Base-by-base conservation (phyloP, 2,888 invertebrate genomes). In the Choreutis nemorana region DNA sequence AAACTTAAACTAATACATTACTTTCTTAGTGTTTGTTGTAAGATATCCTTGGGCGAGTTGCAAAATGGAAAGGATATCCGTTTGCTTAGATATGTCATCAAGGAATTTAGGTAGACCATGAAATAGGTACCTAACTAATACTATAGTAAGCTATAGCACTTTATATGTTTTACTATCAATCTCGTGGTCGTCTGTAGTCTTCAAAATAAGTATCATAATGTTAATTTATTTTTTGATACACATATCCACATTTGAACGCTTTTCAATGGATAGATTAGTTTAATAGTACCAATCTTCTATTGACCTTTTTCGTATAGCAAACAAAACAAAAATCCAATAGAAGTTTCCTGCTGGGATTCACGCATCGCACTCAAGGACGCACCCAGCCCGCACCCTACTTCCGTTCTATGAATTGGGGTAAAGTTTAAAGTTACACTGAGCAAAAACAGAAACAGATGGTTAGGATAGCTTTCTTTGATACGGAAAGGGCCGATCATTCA, bases 1-100 rank as follows among this genome's bases (percentile, higher is more conserved):
- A n/a, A n/a, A n/a, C n/a, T n/a, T n/a, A n/a, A n/a, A n/a, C n/a
- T n/a, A n/a, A n/a, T n/a, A n/a, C n/a, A n/a, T n/a, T n/a, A n/a
- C n/a, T n/a, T n/a, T n/a, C n/a, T n/a, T n/a, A n/a, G n/a, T n/a
- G n/a, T n/a, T n/a, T n/a, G n/a, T n/a, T n/a, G n/a, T n/a, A n/a
- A n/a, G n/a, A 58, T 68, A 67, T 66, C 73, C 73, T 71, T 73
- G 72, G 57, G 55, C 53, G 26, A 33, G 35, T 34, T 34, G 35
- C 26, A 42, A 65, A 65, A 64, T 70, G 61, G 71, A 72, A 73
- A 72, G 73, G 73, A 75, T 70, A 73, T 77, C 75, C 75, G 72
- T 59, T 67, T 13, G 22, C 9, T 14, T n/a, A n/a, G 53, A 55
- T 63, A 55, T 57, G 51, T 48, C 22, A 28, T 15, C 11, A 13